Evolutionary conservation across 2,113 vertebrate genomes (phyloP).

Genomic region (Labrus mixtus): DNA sequence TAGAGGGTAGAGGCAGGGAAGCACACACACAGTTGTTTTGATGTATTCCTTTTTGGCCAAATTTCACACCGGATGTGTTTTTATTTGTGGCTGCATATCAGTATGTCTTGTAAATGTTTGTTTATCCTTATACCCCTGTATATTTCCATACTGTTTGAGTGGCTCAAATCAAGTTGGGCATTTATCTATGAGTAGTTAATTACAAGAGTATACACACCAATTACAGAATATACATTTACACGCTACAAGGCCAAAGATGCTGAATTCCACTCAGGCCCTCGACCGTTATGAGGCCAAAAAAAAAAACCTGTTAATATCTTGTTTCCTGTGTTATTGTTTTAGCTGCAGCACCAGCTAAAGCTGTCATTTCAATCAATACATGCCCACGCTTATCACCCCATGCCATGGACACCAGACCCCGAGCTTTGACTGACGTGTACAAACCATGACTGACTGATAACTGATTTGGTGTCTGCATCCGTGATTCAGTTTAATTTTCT

Average conservation of each 20-base stretch:
- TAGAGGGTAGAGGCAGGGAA: too few species aligned
- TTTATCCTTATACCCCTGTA: too few species aligned
- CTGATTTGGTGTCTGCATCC: conserved; percentile 3
- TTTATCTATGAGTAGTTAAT: too few species aligned
- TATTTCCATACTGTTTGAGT: too few species aligned
- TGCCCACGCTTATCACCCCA: background rate
- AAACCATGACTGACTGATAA: background rate
- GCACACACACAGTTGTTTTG: background rate
- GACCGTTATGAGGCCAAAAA: too few species aligned
- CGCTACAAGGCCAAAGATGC: background rate
- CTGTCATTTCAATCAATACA: background rate
- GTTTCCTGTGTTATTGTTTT: too few species aligned
- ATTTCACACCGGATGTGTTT: too few species aligned
- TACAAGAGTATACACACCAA: too few species aligned
- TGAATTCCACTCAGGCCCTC: background rate
- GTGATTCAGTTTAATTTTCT: conserved; percentile 1
- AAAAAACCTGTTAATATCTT: too few species aligned
- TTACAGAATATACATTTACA: too few species aligned
- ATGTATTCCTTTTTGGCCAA: background rate
- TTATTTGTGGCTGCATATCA: background rate
- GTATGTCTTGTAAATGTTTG: too few species aligned
- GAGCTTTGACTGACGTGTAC: background rate
- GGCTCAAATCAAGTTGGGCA: too few species aligned
- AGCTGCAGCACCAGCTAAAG: background rate
- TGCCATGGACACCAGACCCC: background rate